Evolutionary conservation across 2,888 invertebrate species (phyloP), one percentile per base, ranked within the genome.

Genomic region (Plagodis pulveraria): DNA sequence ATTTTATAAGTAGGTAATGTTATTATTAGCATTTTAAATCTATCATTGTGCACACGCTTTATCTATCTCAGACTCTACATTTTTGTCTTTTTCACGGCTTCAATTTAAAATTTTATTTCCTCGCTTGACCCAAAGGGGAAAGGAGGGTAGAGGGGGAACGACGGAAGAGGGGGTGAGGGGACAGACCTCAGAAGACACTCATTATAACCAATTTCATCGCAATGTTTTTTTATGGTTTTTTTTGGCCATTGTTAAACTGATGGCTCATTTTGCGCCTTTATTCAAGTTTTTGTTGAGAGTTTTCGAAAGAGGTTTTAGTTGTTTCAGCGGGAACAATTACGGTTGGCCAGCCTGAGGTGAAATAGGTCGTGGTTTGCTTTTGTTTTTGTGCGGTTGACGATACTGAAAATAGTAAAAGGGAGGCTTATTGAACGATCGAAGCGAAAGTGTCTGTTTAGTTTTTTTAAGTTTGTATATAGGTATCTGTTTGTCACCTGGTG

Each of bases 191-290:
- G 80, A 80, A 80, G 84, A 81, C 78, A 82, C 87, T 90, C 90
- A 91, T 91, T 91, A 91, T 90, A 87, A 91, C 90, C 90, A 91
- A 91, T 91, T 91, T 88, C 83, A 82, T 83, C 78, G 78, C 80
- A 76, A 83, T 81, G 85, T 84, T 85, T 81, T 80, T 65, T 67
- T 60, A 53, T 32, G 22, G n/a, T 11, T 36, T 54, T 56, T 61
- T 61, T 56, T 32, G 48, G 45, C 67, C 61, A 72, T 74, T 74
- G 74, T 74, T 73, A 67, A 65, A 73, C 70, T 76, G 84, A 87
- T 86, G 87, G 86, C 87, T 87, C 87, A 86, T 88, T 89, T 86
- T 78, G 81, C 80, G 80, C 81, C 75, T 74, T 77, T 76, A 81
- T 88, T 84, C 80, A 81, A 75, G 76, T 81, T 82, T 85, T 83